phyloP scores from a whole-genome alignment of 2,797 vertebrate genomes.

The Leuciscus waleckii region DNA sequence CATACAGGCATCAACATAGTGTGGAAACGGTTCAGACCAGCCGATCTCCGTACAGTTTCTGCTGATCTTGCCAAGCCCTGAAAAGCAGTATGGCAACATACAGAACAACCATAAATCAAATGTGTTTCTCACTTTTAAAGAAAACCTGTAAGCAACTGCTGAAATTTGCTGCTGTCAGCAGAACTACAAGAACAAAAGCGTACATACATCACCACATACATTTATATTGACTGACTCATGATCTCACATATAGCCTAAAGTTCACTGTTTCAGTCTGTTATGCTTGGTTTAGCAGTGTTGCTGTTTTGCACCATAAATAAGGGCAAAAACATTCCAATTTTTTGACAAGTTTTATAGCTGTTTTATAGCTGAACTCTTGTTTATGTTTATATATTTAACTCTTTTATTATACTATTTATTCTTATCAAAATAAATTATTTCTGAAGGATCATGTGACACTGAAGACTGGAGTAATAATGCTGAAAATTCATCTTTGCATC shows the following conservation, averaged over 20 bases:
- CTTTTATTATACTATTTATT: neutral
- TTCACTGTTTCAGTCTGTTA: neutral
- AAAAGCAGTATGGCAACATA: slow-evolving; percentile 29
- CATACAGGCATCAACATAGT: slow-evolving; percentile 90
- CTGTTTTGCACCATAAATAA: neutral
- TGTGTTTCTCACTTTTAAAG: neutral
- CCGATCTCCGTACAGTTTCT: slow-evolving; percentile 93
- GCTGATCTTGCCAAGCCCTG: slow-evolving; percentile 84
- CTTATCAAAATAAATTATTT: neutral
- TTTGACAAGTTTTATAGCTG: neutral
- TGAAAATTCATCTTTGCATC: neutral
- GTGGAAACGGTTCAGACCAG: slow-evolving; percentile 94
- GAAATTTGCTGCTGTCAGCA: slow-evolving; percentile 14
- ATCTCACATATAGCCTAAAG: neutral
- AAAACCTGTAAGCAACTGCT: neutral
- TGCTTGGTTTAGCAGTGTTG: neutral
- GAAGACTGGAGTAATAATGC: neutral
- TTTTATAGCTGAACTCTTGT: neutral
- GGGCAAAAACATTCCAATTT: neutral
- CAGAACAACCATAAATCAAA: neutral
- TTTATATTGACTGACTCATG: neutral
- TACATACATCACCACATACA: neutral
- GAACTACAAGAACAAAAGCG: neutral
- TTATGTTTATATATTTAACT: neutral
- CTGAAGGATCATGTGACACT: neutral